Conservation (phyloP, 1,140 invertebrate genomes). For the Cydia fagiglandana region DNA sequence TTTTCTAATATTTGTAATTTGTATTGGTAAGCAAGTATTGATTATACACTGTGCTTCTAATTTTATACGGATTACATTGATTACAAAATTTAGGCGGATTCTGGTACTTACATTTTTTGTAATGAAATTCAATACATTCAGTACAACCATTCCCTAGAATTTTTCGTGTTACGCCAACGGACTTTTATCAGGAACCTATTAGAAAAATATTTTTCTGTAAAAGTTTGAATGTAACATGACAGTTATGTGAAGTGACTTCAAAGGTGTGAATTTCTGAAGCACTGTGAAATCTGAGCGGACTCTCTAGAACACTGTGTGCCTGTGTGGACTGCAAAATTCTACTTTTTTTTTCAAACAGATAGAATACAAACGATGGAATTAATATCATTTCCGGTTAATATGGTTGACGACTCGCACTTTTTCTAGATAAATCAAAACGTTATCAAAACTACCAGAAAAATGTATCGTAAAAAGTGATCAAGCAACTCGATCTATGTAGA, state of each 20-base stretch:
- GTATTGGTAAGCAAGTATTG: not conserved
- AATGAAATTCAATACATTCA: not conserved
- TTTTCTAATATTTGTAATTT: slow-evolving; percentile 7
- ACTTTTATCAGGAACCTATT: not conserved
- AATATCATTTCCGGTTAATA: too few species aligned
- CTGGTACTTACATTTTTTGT: slow-evolving; percentile 4
- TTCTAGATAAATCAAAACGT: too few species aligned
- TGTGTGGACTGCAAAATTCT: not conserved
- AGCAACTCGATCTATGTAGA: too few species aligned
- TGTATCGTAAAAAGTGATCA: too few species aligned
- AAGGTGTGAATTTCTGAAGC: not conserved
- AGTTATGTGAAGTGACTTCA: not conserved
- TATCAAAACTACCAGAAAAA: too few species aligned
- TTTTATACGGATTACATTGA: not conserved
- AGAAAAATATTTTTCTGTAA: slow-evolving; percentile 1
- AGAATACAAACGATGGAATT: too few species aligned
- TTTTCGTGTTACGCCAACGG: not conserved
- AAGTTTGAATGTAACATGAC: not conserved
- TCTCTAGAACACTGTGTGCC: not conserved
- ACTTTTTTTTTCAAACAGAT: not conserved
- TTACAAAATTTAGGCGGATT: slow-evolving; percentile 19
- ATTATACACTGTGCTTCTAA: not conserved
- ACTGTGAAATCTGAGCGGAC: not conserved
- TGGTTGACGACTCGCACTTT: too few species aligned
- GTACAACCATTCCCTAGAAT: slow-evolving; percentile 13